A percentile compares a stretch with the other conserved stretches of the same genome.
Conservation (phyloP, 2,113 vertebrate genomes). For the Sclerurus mexicanus region DNA sequence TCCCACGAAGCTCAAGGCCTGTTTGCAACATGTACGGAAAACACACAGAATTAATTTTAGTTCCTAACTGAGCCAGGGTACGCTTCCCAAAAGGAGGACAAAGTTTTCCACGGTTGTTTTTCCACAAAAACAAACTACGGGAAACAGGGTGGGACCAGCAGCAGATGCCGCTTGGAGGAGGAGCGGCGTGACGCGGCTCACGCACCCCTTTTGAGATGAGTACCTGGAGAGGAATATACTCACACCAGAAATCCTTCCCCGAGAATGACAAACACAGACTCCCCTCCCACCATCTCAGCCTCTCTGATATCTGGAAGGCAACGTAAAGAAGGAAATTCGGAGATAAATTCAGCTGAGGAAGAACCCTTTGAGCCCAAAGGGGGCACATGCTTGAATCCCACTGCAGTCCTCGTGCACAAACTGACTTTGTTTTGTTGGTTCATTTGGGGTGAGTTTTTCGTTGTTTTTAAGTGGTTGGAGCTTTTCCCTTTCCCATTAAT, state of each 20-base stretch:
- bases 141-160: slow-evolving; percentile 37
- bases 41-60: background rate
- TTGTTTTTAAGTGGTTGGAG: background rate
- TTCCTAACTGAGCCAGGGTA: background rate
- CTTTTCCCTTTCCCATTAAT: background rate
- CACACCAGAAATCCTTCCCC: background rate
- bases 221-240: background rate
- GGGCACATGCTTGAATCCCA: background rate
- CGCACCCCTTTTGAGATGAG: background rate
- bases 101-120: slow-evolving; percentile 54
- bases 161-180: slow-evolving; percentile 25
- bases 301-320: background rate
- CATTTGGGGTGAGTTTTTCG: background rate
- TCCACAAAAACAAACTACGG: slow-evolving; percentile 42
- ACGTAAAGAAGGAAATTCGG: background rate
- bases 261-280: background rate
- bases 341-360: background rate
- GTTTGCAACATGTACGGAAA: background rate
- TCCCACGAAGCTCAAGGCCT: background rate
- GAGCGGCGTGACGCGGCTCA: background rate
- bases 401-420: background rate
- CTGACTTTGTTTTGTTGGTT: background rate
- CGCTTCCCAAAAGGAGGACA: slow-evolving; percentile 39
- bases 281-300: background rate
- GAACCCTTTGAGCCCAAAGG: background rate